Conservation (phyloP, 2,113 vertebrate species). For the Potamarius usumacintae region DNA sequence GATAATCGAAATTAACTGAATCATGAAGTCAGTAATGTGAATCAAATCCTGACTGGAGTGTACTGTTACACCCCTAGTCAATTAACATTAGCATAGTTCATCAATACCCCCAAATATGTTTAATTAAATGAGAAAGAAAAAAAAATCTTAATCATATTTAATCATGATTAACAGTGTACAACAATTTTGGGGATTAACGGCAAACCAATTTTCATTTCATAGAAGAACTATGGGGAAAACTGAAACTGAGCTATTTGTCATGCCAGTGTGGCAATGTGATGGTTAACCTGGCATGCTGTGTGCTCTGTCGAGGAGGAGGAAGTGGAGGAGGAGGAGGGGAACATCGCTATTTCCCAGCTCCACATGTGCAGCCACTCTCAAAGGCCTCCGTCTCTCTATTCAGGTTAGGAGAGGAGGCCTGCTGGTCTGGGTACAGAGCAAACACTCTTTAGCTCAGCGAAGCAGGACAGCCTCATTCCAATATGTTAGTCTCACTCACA, state of each 20-base stretch:
- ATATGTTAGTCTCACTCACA: slow-evolving; percentile 50
- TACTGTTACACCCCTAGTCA: neutral
- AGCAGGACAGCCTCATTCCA: slow-evolving; percentile 64
- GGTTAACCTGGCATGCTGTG: slow-evolving; percentile 48
- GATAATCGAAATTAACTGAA: neutral
- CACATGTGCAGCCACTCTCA: slow-evolving; percentile 49
- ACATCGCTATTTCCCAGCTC: slow-evolving; percentile 40
- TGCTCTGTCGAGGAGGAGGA: slow-evolving; percentile 16
- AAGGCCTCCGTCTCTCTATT: slow-evolving; percentile 65
- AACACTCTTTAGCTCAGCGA: slow-evolving; percentile 62
- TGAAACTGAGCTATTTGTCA: neutral
- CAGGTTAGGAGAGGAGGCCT: slow-evolving; percentile 53
- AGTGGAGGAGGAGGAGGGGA: slow-evolving; percentile 1
- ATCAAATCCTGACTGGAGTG: neutral
- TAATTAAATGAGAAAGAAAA: neutral
- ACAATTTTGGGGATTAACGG: neutral
- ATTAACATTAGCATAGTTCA: neutral
- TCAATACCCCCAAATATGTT: neutral
- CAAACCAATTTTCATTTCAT: neutral
- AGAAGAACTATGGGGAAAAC: neutral
- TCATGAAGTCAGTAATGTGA: neutral
- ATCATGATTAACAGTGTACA: neutral
- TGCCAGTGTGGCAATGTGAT: slow-evolving; percentile 35
- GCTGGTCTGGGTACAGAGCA: slow-evolving; percentile 59
- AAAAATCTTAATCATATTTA: neutral